Evolutionary conservation across 2,113 vertebrate species (phyloP), one percentile per base, ranked within the genome.

Genomic region (Rhinichthys klamathensis): DNA sequence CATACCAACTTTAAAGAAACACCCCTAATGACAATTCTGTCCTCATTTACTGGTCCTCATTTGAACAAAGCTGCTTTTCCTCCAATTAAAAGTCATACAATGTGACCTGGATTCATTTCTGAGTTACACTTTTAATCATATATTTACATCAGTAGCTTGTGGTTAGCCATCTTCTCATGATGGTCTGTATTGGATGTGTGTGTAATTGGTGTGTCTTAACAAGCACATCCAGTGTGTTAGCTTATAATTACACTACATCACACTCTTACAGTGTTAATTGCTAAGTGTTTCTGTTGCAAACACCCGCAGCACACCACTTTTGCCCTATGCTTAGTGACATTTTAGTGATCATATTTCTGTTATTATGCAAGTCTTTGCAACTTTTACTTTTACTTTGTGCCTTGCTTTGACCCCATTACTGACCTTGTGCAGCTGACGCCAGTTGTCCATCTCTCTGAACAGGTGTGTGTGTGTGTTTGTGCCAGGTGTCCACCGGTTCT

Each of bases 401-500:
- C 18, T 35, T 25, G 27, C 16, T 74, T 49, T 74, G 63, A 70
- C 74, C 44, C 44, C 23, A 30, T 63, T n/a, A 46, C 16, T 74
- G 65, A 80, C 70, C 83, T 76, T 76, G 83, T 80, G 49, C 63
- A 77, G 73, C 23, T 78, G 65, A 78, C 13, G 58, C 6, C 35
- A 9, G n/a, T 12, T 65, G 74, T 63, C n/a, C 41, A 32, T 83
- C 65, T 70, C 46, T 77, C 63, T 35, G 84, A 81, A 67, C 70
- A 51, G 82, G 82, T 81, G 77, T 54, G 32, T 75, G 16, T 87
- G 82, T 77, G n/a, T 44, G 41, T 38, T 6, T 41, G 32, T 72
- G 63, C 16, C 35, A 67, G n/a, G 60, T 63, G 60, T 63, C 70
- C 87, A 78, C 72, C 32, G 77, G 87, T 67, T 88, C 74, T 61